These are phyloP conservation scores for Catocala fraxini DNA, from an alignment of 2,888 invertebrate species.

Conservation along the genomic window DNA sequence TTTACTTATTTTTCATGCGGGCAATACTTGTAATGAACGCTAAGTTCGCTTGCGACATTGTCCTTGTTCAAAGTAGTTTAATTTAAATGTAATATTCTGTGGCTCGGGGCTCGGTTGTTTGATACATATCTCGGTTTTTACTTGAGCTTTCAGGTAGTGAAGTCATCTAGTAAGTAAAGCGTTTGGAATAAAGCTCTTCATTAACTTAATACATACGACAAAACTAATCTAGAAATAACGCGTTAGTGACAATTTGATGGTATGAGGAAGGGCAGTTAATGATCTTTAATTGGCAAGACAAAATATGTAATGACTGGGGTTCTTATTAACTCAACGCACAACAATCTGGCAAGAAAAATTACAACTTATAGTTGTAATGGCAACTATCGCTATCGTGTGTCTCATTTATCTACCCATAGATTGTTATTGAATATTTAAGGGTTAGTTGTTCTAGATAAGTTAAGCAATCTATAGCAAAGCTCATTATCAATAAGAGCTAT, in stretches of 20 bases:
- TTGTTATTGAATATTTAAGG: too few relatives aligned
- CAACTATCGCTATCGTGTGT: too few relatives aligned
- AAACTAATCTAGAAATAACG: slow-evolving; percentile 1
- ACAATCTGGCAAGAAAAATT: too few relatives aligned
- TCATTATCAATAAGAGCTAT: too few relatives aligned
- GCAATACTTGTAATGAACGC: slow-evolving; percentile 17
- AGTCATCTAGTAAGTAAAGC: slow-evolving; percentile 3
- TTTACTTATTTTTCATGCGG: slow-evolving; percentile 4
- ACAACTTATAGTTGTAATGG: too few relatives aligned
- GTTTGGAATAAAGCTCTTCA: neutral
- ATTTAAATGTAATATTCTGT: slow-evolving; percentile 20
- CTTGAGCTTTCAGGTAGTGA: slow-evolving; percentile 11
- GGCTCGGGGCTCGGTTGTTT: slow-evolving; percentile 7
- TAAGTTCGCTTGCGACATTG: slow-evolving; percentile 13
- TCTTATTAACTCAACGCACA: neutral
- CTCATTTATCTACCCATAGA: too few relatives aligned
- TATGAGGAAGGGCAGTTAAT: slow-evolving; percentile 2
- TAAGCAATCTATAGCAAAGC: too few relatives aligned
- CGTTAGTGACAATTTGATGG: neutral
- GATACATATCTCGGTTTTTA: slow-evolving; percentile 16
- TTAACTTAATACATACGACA: neutral
- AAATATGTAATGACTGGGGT: neutral
- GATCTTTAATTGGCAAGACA: slow-evolving; percentile 6
- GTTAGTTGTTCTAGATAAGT: too few relatives aligned
- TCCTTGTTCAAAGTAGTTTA: slow-evolving; percentile 18